phyloP scores from a whole-genome alignment of 2,888 invertebrate species.

The Drosophila mulleri region DNA sequence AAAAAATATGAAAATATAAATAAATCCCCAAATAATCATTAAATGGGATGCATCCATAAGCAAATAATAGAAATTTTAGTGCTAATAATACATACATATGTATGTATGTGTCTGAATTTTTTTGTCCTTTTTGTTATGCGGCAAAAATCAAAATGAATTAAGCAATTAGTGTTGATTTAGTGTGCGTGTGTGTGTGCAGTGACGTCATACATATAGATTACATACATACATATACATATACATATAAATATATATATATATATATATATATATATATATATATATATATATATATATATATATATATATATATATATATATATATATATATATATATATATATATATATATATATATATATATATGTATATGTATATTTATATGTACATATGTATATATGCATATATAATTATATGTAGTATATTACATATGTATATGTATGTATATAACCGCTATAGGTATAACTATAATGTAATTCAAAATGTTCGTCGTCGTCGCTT shows the following conservation, averaged over 20 bases:
- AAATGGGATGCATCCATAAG: neutral
- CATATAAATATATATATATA: slow-evolving; percentile 3
- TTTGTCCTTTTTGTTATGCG: slow-evolving; percentile 60
- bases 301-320: slow-evolving; percentile 30
- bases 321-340: slow-evolving; percentile 22
- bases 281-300: slow-evolving; percentile 12
- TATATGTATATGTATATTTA: neutral
- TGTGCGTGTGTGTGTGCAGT: slow-evolving; percentile 38
- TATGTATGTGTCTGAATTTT: slow-evolving; percentile 9
- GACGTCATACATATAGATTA: slow-evolving; percentile 51
- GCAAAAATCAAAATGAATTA: slow-evolving; percentile 54
- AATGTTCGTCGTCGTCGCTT: slow-evolving; percentile 49
- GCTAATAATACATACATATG: too few relatives aligned
- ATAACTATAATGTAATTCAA: slow-evolving; percentile 26
- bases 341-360: neutral
- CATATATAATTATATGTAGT: slow-evolving; percentile 9
- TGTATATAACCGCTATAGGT: slow-evolving; percentile 19
- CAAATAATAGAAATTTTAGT: slow-evolving; percentile 4
- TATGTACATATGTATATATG: slow-evolving; percentile 21
- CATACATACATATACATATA: too few relatives aligned
- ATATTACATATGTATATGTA: slow-evolving; percentile 21
- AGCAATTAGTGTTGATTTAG: slow-evolving; percentile 38
- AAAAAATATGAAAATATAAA: neutral
- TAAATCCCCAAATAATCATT: slow-evolving; percentile 4
- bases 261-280: slow-evolving; percentile 18